A percentile compares a stretch with the other conserved stretches of the same genome.
Evolutionary conservation across 2,888 invertebrate genomes (phyloP).

Genomic region (Cephus rjabovi): DNA sequence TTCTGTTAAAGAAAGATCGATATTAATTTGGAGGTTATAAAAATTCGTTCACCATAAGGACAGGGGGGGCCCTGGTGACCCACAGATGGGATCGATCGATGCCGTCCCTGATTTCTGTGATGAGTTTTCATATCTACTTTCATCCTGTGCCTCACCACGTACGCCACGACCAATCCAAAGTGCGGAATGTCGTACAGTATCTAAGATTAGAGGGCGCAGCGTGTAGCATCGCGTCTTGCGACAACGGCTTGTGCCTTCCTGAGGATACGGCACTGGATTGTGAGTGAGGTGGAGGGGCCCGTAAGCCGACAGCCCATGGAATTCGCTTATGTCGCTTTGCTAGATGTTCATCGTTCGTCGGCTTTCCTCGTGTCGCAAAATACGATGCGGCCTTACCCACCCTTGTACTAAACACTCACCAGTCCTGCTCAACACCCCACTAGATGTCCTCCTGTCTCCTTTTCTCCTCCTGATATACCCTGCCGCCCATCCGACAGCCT

Average conservation of each 20-base stretch:
- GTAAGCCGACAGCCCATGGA: neutral
- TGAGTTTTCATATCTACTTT: constrained; percentile 37
- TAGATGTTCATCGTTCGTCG: constrained; percentile 34
- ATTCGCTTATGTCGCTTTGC: neutral
- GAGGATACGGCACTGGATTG: neutral
- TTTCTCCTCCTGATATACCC: constrained; percentile 33
- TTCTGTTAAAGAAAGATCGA: neutral
- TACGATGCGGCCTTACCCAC: constrained; percentile 38
- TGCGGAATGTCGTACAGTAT: constrained; percentile 43
- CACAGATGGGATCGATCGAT: constrained; percentile 23
- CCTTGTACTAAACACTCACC: constrained; percentile 13
- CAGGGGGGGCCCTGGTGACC: neutral
- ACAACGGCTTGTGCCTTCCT: constrained; percentile 27
- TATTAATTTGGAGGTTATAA: neutral
- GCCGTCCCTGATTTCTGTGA: constrained; percentile 37
- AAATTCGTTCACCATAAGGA: neutral
- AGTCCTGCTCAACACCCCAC: constrained; percentile 11
- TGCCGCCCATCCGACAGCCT: constrained; percentile 35
- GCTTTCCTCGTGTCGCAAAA: constrained; percentile 42
- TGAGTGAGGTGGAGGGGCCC: neutral
- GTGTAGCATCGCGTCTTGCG: constrained; percentile 28
- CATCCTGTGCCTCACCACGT: constrained; percentile 39
- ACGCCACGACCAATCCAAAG: constrained; percentile 36
- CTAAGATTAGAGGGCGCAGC: constrained; percentile 45
- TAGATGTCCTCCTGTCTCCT: constrained; percentile 15